Evolutionary conservation across 2,797 vertebrate genomes (phyloP).

Genomic region (Sparus aurata): DNA sequence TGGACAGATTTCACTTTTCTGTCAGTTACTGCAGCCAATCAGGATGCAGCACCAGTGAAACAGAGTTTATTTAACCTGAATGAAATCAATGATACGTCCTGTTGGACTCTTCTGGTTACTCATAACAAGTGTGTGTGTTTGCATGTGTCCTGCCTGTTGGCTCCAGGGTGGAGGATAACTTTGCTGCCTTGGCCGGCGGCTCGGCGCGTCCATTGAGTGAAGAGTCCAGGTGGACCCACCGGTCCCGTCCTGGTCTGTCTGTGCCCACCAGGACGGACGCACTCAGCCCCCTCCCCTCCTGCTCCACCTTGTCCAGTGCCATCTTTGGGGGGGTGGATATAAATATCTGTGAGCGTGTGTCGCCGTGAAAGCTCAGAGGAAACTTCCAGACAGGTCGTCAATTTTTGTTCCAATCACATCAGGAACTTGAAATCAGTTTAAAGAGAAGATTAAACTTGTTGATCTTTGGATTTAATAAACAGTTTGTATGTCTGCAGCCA

Average conservation of each 20-base stretch:
- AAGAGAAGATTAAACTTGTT: not conserved
- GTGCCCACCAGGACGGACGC: conserved; percentile 57
- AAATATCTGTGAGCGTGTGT: conserved; percentile 73
- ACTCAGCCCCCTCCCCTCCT: conserved; percentile 2
- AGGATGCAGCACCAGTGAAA: too few species aligned
- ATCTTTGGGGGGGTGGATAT: conserved; percentile 84
- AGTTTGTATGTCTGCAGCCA: conserved; percentile 60
- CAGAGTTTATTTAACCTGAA: too few species aligned
- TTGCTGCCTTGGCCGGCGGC: conserved; percentile 24
- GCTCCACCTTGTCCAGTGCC: conserved; percentile 69
- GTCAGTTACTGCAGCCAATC: too few species aligned
- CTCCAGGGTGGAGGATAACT: conserved; percentile 6
- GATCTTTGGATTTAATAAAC: not conserved
- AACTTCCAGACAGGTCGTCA: not conserved
- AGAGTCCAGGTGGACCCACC: conserved; percentile 72
- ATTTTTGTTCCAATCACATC: not conserved
- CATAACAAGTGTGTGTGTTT: not conserved
- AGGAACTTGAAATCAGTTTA: not conserved
- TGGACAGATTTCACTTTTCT: too few species aligned
- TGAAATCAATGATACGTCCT: too few species aligned
- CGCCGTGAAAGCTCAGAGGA: not conserved
- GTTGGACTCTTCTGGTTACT: too few species aligned
- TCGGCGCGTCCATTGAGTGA: conserved; percentile 69
- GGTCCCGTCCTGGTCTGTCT: conserved; percentile 16
- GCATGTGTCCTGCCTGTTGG: not conserved